These are phyloP conservation scores for Tarsius wallacei DNA, from an alignment of 2,797 vertebrate genomes.

Conservation along the genomic window DNA sequence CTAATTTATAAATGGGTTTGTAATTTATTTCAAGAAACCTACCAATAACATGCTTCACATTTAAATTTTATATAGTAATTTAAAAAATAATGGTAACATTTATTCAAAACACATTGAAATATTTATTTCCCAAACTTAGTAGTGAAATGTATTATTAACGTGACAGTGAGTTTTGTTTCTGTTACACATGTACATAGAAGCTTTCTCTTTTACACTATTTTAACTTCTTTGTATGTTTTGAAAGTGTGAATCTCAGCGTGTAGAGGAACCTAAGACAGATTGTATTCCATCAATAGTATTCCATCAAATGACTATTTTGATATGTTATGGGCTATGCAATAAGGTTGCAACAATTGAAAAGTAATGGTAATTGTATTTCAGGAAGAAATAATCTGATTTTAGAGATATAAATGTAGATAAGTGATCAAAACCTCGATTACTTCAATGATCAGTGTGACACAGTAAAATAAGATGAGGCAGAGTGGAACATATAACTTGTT, in stretches of 20 bases:
- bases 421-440: not conserved
- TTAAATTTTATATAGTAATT: not conserved
- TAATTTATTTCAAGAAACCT: not conserved
- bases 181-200: not conserved
- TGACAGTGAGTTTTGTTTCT: not conserved
- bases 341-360: not conserved
- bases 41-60: not conserved
- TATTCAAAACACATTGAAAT: constrained; percentile 35
- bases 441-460: not conserved
- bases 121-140: not conserved
- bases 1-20: not conserved
- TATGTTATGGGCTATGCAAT: not conserved
- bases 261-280: not conserved
- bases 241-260: not conserved
- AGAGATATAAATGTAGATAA: not conserved
- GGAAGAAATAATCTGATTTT: not conserved
- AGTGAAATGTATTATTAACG: not conserved
- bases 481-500: not conserved
- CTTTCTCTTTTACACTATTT: not conserved
- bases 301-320: not conserved
- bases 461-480: not conserved
- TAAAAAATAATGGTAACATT: not conserved
- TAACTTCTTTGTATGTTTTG: not conserved
- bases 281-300: not conserved
- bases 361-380: not conserved